Conservation (phyloP, 2,113 vertebrate species). For the Oncorhynchus keta region DNA sequence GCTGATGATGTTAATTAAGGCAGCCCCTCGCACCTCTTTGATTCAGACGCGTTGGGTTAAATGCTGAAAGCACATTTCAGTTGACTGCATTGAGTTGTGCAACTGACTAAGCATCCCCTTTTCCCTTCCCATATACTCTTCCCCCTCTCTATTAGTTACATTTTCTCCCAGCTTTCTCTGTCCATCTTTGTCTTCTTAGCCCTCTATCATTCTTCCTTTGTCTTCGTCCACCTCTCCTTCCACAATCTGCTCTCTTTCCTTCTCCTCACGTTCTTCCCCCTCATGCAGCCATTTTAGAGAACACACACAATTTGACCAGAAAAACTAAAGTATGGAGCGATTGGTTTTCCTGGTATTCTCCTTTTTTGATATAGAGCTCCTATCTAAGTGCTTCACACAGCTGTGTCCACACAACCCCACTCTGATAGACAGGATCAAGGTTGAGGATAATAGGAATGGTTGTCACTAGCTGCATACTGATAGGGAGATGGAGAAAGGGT, state of each 20-base stretch:
- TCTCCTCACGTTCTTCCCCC: constrained; percentile 10
- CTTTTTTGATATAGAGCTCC: constrained; percentile 2
- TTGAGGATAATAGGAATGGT: background rate
- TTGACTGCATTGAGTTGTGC: background rate
- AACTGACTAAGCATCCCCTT: background rate
- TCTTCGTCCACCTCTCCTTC: background rate
- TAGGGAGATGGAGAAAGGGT: background rate
- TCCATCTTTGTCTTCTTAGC: background rate
- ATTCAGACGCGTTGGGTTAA: no score
- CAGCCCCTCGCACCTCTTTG: no score
- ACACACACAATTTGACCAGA: constrained; percentile 28
- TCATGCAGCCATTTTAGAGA: constrained; percentile 24
- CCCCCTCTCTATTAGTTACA: background rate
- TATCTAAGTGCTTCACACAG: constrained; percentile 10
- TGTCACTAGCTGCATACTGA: background rate
- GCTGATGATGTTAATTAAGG: no score
- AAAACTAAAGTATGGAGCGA: constrained; percentile 29
- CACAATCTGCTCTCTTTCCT: background rate
- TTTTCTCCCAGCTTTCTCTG: background rate
- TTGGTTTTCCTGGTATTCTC: background rate
- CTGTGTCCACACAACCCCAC: background rate
- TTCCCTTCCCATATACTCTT: background rate
- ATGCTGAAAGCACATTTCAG: no score
- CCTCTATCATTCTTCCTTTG: constrained; percentile 39
- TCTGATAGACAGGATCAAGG: background rate